Conservation (phyloP, 2,888 invertebrate genomes). For the Halictus quadricinctus region DNA sequence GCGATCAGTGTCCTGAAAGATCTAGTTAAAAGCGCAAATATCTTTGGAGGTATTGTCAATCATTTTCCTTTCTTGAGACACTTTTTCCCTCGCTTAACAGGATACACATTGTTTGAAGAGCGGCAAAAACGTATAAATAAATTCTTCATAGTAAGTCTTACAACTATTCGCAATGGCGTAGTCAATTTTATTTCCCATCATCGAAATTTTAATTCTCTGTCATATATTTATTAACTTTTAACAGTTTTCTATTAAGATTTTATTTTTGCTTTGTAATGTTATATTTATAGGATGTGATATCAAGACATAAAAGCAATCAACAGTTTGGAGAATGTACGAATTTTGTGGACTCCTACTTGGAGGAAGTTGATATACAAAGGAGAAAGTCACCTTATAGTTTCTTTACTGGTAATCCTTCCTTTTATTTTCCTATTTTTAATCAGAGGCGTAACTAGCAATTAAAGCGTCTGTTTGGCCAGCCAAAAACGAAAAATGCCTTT, state of each 20-base stretch:
- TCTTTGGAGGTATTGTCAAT: conserved; percentile 87
- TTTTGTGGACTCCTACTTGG: conserved; percentile 77
- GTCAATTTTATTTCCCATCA: not conserved
- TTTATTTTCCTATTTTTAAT: not conserved
- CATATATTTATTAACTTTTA: not conserved
- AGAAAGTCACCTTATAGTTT: conserved; percentile 66
- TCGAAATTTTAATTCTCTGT: not conserved
- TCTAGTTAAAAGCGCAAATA: conserved; percentile 85
- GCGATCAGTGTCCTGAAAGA: conserved; percentile 85
- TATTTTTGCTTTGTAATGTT: not conserved
- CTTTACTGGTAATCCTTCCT: conserved; percentile 73
- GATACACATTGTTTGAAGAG: conserved; percentile 84
- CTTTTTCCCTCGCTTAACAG: conserved; percentile 85
- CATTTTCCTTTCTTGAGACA: conserved; percentile 87
- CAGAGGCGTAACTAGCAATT: not conserved
- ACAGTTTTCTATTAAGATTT: not conserved
- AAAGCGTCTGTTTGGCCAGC: not conserved
- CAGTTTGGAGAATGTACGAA: conserved; percentile 67
- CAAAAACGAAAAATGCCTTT: not conserved
- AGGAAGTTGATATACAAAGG: conserved; percentile 72
- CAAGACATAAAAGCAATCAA: conserved; percentile 70
- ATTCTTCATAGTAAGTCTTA: conserved; percentile 50
- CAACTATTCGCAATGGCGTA: not conserved
- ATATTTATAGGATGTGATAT: conserved; percentile 69
- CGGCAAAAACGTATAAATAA: conserved; percentile 84